These are phyloP conservation scores for Cheirogaleus major DNA, from an alignment of 2,797 vertebrate genomes.

Conservation along the genomic window DNA sequence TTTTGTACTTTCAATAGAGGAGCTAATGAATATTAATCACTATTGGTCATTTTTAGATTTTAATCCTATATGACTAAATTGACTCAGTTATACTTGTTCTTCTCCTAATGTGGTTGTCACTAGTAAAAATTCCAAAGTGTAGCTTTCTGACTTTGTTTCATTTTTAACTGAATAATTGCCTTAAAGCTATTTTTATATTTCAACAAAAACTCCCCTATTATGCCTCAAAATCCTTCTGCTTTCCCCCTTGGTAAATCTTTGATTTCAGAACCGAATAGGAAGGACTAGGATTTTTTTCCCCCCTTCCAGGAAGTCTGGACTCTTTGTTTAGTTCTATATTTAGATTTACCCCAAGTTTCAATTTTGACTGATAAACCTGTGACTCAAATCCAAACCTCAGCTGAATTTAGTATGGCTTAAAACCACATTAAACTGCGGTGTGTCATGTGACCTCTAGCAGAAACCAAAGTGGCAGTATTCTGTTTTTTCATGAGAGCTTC, in stretches of 20 bases:
- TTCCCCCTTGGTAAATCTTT: not conserved
- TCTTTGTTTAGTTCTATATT: conserved; percentile 35
- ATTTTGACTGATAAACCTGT: conserved; percentile 60
- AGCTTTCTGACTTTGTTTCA: conserved; percentile 31
- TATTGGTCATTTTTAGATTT: conserved; percentile 27
- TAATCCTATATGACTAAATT: not conserved
- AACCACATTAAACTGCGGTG: conserved; percentile 44
- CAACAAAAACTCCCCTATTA: not conserved
- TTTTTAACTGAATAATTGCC: conserved; percentile 51
- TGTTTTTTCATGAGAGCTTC: not conserved
- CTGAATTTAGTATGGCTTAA: conserved; percentile 54
- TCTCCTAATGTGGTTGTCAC: not conserved
- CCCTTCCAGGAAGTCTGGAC: conserved; percentile 5
- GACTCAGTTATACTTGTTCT: conserved; percentile 4
- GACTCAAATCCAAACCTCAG: conserved; percentile 53
- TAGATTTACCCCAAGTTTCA: conserved; percentile 46
- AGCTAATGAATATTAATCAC: conserved; percentile 54
- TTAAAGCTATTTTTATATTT: conserved; percentile 49
- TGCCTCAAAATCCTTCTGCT: not conserved
- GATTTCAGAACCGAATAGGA: conserved; percentile 24
- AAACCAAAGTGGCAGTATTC: not conserved
- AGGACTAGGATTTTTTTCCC: not conserved
- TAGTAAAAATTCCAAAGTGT: conserved; percentile 37
- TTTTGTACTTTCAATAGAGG: conserved; percentile 48
- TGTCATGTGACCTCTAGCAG: conserved; percentile 42